A percentile compares a stretch with the other conserved stretches of the same genome.
Evolutionary conservation across 1,140 invertebrate species (phyloP).

Genomic region (Nixonia krombeini): DNA sequence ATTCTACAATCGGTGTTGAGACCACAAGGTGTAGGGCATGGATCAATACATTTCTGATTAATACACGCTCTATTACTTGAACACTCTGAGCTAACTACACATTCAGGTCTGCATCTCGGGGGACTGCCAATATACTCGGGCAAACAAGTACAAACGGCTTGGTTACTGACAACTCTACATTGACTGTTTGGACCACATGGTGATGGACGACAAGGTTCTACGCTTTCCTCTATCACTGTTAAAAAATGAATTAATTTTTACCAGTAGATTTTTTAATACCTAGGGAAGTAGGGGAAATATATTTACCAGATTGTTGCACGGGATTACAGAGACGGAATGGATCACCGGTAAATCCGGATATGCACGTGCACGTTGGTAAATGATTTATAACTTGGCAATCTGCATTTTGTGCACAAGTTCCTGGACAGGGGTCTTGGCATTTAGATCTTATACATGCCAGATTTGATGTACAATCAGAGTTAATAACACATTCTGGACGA

Average conservation of each 20-base stretch:
- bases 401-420: constrained; percentile 73
- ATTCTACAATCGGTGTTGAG: constrained; percentile 80
- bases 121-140: constrained; percentile 80
- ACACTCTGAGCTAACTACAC: constrained; percentile 85
- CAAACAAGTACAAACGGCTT: constrained; percentile 82
- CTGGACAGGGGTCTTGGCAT: constrained; percentile 72
- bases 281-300: neutral
- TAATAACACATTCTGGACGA: constrained; percentile 69
- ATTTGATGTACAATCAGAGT: constrained; percentile 69
- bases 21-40: constrained; percentile 85
- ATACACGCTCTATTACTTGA: constrained; percentile 80
- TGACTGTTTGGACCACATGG: constrained; percentile 5
- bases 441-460: constrained; percentile 71
- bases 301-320: constrained; percentile 38
- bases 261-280: neutral
- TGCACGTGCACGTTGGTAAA: no score
- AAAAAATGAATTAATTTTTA: neutral
- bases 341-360: no score
- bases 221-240: neutral
- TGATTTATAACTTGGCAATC: constrained; percentile 74
- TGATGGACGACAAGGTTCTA: neutral
- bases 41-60: constrained; percentile 83
- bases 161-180: constrained; percentile 69
- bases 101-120: constrained; percentile 82
- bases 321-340: constrained; percentile 68